phyloP scores from a whole-genome alignment of 1,140 invertebrate species.

The Ectropis grisescens region DNA sequence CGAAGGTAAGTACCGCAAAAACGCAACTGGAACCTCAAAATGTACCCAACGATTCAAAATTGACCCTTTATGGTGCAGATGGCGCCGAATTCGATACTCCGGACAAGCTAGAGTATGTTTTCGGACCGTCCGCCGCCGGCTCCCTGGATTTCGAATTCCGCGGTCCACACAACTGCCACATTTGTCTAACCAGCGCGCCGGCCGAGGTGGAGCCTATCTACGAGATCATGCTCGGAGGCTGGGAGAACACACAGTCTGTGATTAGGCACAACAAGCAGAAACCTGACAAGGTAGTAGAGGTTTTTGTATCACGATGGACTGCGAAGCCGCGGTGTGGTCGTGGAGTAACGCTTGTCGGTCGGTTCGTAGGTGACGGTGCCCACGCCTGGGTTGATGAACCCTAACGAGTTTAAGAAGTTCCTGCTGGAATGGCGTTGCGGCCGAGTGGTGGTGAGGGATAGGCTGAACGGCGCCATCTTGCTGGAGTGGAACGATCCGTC shows the following conservation, averaged over 20 bases:
- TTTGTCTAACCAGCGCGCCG: constrained; percentile 67
- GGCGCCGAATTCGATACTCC: constrained; percentile 65
- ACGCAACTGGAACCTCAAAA: constrained; percentile 28
- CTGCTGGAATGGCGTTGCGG: constrained; percentile 73
- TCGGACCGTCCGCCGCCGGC: constrained; percentile 68
- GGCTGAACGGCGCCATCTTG: constrained; percentile 50
- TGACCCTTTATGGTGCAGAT: constrained; percentile 45
- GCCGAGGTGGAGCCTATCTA: constrained; percentile 72
- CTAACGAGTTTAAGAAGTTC: constrained; percentile 71
- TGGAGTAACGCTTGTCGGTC: too few species aligned
- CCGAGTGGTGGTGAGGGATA: constrained; percentile 61
- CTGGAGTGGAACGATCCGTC: constrained; percentile 72
- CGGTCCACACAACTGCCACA: constrained; percentile 73
- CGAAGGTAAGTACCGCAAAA: constrained; percentile 74
- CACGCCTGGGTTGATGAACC: constrained; percentile 68
- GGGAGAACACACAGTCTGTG: constrained; percentile 74
- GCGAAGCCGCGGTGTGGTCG: too few species aligned
- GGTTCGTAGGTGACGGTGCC: constrained; percentile 70
- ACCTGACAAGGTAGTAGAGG: constrained; percentile 73
- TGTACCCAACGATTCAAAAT: constrained; percentile 42
- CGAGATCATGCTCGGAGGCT: constrained; percentile 74
- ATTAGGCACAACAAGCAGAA: constrained; percentile 74
- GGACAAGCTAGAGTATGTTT: constrained; percentile 72
- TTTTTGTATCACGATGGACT: too few species aligned
- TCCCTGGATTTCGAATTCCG: constrained; percentile 70